phyloP scores from a whole-genome alignment of 2,888 invertebrate genomes.

The Antheraea yamamai region DNA sequence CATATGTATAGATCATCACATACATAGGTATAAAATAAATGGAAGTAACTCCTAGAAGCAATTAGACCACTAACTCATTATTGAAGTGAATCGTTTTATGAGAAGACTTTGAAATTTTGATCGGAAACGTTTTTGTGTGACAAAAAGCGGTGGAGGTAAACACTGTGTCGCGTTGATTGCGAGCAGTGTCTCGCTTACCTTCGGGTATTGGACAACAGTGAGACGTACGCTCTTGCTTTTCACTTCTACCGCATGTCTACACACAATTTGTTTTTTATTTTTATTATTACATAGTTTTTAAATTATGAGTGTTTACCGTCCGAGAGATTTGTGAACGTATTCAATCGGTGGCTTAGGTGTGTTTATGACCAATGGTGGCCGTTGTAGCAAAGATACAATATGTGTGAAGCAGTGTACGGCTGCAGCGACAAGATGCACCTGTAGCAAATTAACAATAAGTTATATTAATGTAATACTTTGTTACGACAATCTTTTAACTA shows the following conservation, averaged over 20 bases:
- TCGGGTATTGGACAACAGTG: too few relatives aligned
- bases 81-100: not conserved
- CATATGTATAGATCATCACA: too few relatives aligned
- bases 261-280: too few relatives aligned
- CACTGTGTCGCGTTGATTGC: too few relatives aligned
- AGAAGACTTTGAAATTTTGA: not conserved
- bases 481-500: not conserved
- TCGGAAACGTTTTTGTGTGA: too few relatives aligned
- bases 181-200: too few relatives aligned
- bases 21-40: not conserved
- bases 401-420: conserved; percentile 61
- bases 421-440: conserved; percentile 55
- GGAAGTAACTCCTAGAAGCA: not conserved
- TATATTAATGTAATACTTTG: not conserved
- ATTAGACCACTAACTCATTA: not conserved
- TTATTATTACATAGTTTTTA: too few relatives aligned
- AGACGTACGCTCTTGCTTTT: too few relatives aligned
- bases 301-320: conserved; percentile 38
- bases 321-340: conserved; percentile 33
- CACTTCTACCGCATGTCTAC: too few relatives aligned
- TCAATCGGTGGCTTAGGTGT: conserved; percentile 25
- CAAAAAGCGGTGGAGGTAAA: too few relatives aligned
- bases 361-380: conserved; percentile 29
- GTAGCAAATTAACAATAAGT: conserved; percentile 18
- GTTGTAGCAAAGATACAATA: conserved; percentile 45